Base-by-base conservation (phyloP, 1,140 invertebrate species). In the Diachasmimorpha longicaudata region DNA sequence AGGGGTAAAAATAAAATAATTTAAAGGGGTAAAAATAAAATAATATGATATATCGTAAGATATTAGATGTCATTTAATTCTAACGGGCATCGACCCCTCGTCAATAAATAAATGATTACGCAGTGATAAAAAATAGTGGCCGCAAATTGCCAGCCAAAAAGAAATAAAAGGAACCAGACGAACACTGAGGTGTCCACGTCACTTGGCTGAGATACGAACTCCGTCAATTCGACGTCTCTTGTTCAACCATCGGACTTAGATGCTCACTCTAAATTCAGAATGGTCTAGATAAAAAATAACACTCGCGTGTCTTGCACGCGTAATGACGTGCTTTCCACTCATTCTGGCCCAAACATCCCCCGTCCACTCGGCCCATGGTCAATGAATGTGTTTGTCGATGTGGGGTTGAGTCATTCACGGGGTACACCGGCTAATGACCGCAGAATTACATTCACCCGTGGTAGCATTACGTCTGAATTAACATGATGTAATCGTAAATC, bases 231-330 rank as follows among this genome's bases (percentile, higher is more conserved):
- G 9, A 31, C 6, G 31, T 31, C 31, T 31, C 31, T 31, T 6
- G 31, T 31, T 31, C 31, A 31, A 31, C 2, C 6, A 67, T 42
- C 5, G 5, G 14, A 25, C 36, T 68, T 19, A 14, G n/a, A n/a
- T 16, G 4, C 19, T 76, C 73, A 70, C 79, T 78, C 79, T 81
- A 80, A 80, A 79, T 81, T 79, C 77, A 81, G 78, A 79, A 63
- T 46, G 71, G 78, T 68, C 71, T n/a, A 63, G 23, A 21, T n/a
- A 58, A 58, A 16, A 16, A 63, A 25, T 4, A 63, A 14, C 48
- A 78, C 66, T 44, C 46, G n/a, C 42, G 77, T 80, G 71, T 78
- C 74, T 80, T 74, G 70, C 77, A 78, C 79, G 11, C 44, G n/a
- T 19, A 52, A 52, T 52, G 25, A n/a, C 52, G 14, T 21, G 48